These are phyloP conservation scores for Cynopterus sphinx DNA, from an alignment of 2,797 vertebrate genomes.

Conservation along the genomic window DNA sequence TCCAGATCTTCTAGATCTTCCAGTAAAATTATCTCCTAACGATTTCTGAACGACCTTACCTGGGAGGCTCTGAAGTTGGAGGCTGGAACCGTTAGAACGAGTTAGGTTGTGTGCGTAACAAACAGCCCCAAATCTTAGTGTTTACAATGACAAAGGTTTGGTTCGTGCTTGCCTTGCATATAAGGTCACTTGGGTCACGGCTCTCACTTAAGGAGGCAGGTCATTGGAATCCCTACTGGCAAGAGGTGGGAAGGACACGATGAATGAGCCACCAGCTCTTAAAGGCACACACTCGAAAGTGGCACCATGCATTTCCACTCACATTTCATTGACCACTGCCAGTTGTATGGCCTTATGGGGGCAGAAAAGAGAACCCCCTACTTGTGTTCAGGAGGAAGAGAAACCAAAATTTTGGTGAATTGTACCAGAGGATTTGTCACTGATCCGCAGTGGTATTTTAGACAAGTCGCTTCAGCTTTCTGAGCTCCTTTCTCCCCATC, in stretches of 20 bases:
- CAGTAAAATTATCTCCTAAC: background rate
- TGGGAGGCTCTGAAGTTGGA: background rate
- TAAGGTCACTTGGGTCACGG: background rate
- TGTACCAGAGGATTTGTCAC: background rate
- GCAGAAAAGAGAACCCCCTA: background rate
- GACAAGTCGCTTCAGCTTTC: background rate
- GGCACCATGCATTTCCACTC: background rate
- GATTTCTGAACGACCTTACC: background rate
- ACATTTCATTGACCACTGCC: background rate
- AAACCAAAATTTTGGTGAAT: background rate
- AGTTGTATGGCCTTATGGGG: background rate
- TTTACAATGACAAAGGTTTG: background rate
- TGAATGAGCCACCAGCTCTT: background rate
- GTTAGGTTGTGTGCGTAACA: background rate
- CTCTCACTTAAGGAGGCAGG: background rate
- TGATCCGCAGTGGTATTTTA: background rate
- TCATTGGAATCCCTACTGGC: too few species aligned
- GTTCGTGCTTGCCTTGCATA: background rate
- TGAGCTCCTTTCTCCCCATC: background rate
- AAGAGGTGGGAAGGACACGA: background rate
- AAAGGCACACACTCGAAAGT: background rate
- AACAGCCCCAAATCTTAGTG: background rate
- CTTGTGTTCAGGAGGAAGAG: background rate
- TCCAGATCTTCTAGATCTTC: background rate
- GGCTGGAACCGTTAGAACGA: background rate